Evolutionary conservation across 2,113 vertebrate genomes (phyloP), one percentile per base, ranked within the genome.

Genomic region (Coryphaenoides rupestris): DNA sequence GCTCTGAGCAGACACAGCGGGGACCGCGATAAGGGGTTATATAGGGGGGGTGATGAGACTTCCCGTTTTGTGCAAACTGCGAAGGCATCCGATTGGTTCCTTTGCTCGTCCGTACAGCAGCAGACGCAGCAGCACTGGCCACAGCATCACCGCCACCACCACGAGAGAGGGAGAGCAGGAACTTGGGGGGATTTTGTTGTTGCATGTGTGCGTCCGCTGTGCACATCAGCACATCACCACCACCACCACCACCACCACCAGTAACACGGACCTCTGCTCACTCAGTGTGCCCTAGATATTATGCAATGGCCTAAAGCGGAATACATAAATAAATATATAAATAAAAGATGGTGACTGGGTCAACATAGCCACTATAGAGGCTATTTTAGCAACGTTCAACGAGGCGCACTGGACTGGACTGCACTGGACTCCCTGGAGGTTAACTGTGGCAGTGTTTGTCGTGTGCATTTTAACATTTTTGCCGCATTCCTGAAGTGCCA

Each of bases 261-360:
- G 63, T 75, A 81, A 62, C 75, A 70, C 33, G 33, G 78, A 78
- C 74, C 73, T 78, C 75, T 52, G 16, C 53, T 76, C 78, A 66
- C n/a, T n/a, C n/a, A n/a, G n/a, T n/a, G 71, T 80, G 80, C 66
- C 85, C 83, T 62, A 78, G 76, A 86, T 86, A 80, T 89, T 82
- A 84, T 77, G 76, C 75, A 87, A 87, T 57, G 62, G 78, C 75
- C 82, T 78, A 79, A 22, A 19, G 19, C 19, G 53, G 12, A 14
- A 12, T 53, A 55, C 21, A 19, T 22, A 55, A 55, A 19, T 22
- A 55, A 22, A 55, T 53, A 22, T 9, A 19, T 21, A 50, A 50
- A 50, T 50, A 50, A 50, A 40, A 40, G 13, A 40, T 40, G 33
- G 2, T 40, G 33, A 40, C 9, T 40, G 33, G 13, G 13, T 40